Conservation (phyloP, 2,888 invertebrate species). For the Entomobrya multifasciata region DNA sequence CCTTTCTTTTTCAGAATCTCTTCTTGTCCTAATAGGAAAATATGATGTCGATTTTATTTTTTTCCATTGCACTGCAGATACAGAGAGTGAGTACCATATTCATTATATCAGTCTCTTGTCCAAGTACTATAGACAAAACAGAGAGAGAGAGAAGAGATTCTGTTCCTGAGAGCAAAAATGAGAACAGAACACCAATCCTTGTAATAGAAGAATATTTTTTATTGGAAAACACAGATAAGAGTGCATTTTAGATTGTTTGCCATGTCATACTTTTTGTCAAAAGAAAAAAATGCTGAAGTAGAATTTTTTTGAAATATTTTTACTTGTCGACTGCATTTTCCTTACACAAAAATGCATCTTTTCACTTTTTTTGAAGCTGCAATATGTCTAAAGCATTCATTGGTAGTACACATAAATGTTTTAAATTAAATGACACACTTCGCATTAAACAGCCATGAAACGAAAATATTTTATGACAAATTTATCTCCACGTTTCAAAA, state of each 20-base stretch:
- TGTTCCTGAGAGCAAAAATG: not conserved
- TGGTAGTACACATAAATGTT: conserved; percentile 1
- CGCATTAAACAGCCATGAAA: conserved; percentile 49
- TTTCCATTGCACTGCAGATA: conserved; percentile 63
- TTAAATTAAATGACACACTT: conserved; percentile 50
- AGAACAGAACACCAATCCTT: not conserved
- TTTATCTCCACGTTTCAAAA: conserved; percentile 22
- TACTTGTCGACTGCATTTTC: no score
- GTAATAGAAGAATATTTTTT: conserved; percentile 38
- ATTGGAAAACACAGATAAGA: conserved; percentile 42
- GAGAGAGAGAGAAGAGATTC: conserved; percentile 2
- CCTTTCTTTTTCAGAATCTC: conserved; percentile 63
- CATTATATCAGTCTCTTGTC: not conserved
- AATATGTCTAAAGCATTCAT: not conserved
- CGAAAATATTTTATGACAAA: conserved; percentile 39
- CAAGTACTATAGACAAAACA: not conserved
- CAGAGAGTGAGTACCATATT: conserved; percentile 20
- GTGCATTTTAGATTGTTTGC: not conserved
- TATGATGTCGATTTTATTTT: conserved; percentile 67
- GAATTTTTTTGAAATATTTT: no score
- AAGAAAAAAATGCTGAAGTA: conserved; percentile 50
- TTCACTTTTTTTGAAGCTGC: conserved; percentile 26
- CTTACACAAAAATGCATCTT: not conserved
- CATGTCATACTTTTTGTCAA: conserved; percentile 22
- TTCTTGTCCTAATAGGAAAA: conserved; percentile 67